These are phyloP conservation scores for Simalia tracyae DNA, from an alignment of 2,797 vertebrate genomes.

Conservation along the genomic window DNA sequence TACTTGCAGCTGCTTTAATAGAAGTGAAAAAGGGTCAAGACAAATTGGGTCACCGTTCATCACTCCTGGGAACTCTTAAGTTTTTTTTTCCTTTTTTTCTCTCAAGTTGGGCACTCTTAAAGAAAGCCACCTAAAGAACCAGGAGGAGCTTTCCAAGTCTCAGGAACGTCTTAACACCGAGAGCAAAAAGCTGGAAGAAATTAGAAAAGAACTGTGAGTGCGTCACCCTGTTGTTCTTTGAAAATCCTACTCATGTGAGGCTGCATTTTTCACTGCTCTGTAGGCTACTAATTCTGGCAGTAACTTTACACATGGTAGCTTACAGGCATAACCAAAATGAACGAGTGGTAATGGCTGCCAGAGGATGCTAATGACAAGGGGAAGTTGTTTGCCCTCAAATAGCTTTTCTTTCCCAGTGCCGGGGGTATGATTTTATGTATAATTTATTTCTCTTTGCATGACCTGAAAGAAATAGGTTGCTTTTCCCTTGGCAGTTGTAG, in stretches of 20 bases:
- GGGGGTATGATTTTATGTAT: not conserved
- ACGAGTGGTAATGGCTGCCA: not conserved
- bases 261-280: slow-evolving; percentile 11
- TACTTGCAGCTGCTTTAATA: not conserved
- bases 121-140: slow-evolving; percentile 81
- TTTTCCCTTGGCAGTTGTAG: not conserved
- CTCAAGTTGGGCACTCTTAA: slow-evolving; percentile 83
- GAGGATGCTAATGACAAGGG: not conserved
- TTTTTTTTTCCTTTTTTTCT: slow-evolving; percentile 32
- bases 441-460: not conserved
- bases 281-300: not conserved
- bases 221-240: not conserved
- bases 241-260: not conserved
- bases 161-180: slow-evolving; percentile 83
- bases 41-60: not conserved
- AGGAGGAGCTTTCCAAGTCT: slow-evolving; percentile 83
- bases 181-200: slow-evolving; percentile 81
- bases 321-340: not conserved
- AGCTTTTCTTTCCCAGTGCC: not conserved
- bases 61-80: not conserved
- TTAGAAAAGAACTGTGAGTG: slow-evolving; percentile 90
- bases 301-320: not conserved
- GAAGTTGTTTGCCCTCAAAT: not conserved
- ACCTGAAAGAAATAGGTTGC: not conserved
- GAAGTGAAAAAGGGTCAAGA: not conserved